Base-by-base conservation (phyloP, 2,888 invertebrate genomes). In the Orgyia antiqua region DNA sequence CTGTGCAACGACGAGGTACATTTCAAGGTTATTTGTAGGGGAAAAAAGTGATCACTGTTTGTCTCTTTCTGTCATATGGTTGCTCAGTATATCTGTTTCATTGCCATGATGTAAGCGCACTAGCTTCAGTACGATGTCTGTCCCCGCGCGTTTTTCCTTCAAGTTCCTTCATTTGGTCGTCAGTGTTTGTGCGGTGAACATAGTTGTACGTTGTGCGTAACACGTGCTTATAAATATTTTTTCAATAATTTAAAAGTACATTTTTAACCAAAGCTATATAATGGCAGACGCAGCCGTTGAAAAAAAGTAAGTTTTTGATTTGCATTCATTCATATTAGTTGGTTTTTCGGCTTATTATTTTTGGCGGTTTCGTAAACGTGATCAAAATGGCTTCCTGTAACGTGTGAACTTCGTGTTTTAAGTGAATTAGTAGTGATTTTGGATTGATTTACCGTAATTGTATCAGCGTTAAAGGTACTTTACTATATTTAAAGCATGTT, bases 251-350 rank as follows among this genome's bases (percentile, higher is more conserved):
- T 52, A 51, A 63, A 61, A 65, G 61, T 62, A 60, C 34, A 42
- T 33, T 36, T 27, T 39, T 44, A 58, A 66, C 55, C 41, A 39
- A 50, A 58, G 54, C 51, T 72, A 29, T 62, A 88, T 58, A 82
- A 91, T 91, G 91, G 90, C 91, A 78, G 91, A 91, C 78, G 90
- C 91, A 76, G 91, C 91, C 60, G 83, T 88, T 46, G 89, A 90
- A 69, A 88, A 88, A 70, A 89, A 89, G 91, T 91, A 88, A 91
- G 91, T 90, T 43, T 50, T 53, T 50, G 44, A 11, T 47, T 28
- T 23, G 37, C 38, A 45, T 58, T 64, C 35, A 46, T 44, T 60
- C 37, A 55, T 45, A 51, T 35, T 39, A 24, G 13, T 24, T 45
- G 53, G 39, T 58, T 62, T 61, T 36, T 29, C 39, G 37, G 42